Evolutionary conservation across 2,797 vertebrate genomes (phyloP).

Genomic region (Avahi laniger): DNA sequence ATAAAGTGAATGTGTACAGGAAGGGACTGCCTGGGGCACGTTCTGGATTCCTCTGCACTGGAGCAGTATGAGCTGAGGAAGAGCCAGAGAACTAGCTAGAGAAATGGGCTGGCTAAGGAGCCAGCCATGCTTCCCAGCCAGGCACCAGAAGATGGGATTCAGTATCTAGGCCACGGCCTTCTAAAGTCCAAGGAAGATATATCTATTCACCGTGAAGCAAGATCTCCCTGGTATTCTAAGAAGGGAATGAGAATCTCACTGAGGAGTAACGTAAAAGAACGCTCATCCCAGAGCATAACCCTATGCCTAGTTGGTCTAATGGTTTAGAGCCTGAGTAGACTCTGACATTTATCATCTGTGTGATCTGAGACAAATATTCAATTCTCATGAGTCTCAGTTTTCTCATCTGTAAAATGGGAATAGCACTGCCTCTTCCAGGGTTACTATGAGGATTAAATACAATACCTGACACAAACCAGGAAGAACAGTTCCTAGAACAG

Average conservation of each 20-base stretch:
- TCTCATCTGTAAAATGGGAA: neutral
- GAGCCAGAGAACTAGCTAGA: neutral
- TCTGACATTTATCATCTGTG: neutral
- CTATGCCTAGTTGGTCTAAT: neutral
- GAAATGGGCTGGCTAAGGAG: neutral
- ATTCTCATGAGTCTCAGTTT: neutral
- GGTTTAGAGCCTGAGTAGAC: neutral
- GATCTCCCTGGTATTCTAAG: neutral
- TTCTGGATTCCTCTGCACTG: neutral
- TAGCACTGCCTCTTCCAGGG: neutral
- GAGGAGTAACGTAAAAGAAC: neutral
- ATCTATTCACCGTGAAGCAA: neutral
- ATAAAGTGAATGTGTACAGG: neutral
- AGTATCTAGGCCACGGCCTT: neutral
- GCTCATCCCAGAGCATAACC: neutral
- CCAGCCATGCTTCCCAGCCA: neutral
- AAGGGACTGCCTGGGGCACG: neutral
- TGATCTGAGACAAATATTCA: neutral
- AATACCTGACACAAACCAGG: neutral
- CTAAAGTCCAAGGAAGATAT: neutral
- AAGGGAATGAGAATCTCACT: neutral
- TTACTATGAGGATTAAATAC: neutral
- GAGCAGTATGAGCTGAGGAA: neutral
- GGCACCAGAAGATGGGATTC: neutral
- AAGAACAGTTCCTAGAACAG: neutral